Evolutionary conservation across 2,113 vertebrate genomes (phyloP), one percentile per base, ranked within the genome.

Genomic region (Chloropsis cyanopogon): DNA sequence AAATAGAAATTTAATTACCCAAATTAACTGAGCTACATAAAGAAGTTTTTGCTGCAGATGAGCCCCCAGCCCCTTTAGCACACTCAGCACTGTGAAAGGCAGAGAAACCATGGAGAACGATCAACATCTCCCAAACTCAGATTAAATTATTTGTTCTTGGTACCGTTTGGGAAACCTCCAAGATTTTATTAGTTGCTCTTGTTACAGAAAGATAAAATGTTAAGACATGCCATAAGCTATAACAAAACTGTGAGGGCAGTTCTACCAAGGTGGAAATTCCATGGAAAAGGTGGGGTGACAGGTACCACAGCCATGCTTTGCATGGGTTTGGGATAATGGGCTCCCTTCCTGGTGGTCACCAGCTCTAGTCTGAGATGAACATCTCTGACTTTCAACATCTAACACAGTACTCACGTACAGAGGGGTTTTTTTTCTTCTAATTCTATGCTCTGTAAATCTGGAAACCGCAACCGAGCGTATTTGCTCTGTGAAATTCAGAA

Each of bases 171-270:
- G 96, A 96, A 96, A 94, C 93, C 79, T 87, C 90, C 72, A 96
- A 84, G 37, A 70, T 90, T 87, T 92, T 88, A 91, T 93, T 71
- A 68, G 61, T 87, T 93, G 73, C 61, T 96, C 79, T 88, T 50
- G 73, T 87, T 96, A 94, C 96, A 98, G 95, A 83, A 95, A 97
- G 92, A 93, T 77, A 80, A 95, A 96, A 93, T 44, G 92, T 91
- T 88, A 92, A 95, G 95, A 81, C 90, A 98, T 69, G 91, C 78
- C 37, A 39, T 82, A 60, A 91, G 61, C 92, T 93, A 19, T 60
- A 90, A 97, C 41, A 97, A 83, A 97, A 96, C 78, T 25, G 63
- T 59, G 79, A 96, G 90, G 90, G 77, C 41, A 88, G 46, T 19
- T 70, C 86, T 73, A 95, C 53, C 42, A 14, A 79, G 70, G 50